A percentile compares a stretch with the other conserved stretches of the same genome.
Evolutionary conservation across 2,888 invertebrate species (phyloP).

Genomic region (Nomada flava): DNA sequence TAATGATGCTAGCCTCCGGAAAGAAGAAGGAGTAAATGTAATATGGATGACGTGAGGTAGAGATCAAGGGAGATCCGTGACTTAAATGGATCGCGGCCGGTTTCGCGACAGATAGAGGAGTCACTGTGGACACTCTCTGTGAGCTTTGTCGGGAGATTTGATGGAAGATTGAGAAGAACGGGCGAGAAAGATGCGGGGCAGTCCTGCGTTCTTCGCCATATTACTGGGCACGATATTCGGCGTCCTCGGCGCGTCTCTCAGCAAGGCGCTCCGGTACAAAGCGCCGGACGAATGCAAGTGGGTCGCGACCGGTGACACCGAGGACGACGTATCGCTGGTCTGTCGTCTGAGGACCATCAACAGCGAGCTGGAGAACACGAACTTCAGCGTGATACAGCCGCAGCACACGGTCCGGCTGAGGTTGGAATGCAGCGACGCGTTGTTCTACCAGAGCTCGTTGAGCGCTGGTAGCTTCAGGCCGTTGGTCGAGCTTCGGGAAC

Average conservation of each 20-base stretch:
- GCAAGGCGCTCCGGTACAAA: constrained; percentile 89
- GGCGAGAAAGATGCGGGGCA: constrained; percentile 83
- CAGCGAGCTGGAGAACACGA: constrained; percentile 92
- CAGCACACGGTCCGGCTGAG: constrained; percentile 91
- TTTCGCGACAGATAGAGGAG: constrained; percentile 53
- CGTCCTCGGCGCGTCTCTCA: constrained; percentile 86
- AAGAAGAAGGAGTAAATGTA: constrained; percentile 26
- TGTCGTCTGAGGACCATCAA: constrained; percentile 91
- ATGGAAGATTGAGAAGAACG: constrained; percentile 65
- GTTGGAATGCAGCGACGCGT: constrained; percentile 92
- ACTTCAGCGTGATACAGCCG: constrained; percentile 93
- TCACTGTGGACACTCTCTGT: neutral
- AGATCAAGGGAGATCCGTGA: constrained; percentile 36
- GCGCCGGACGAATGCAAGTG: constrained; percentile 93
- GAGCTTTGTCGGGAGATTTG: constrained; percentile 48
- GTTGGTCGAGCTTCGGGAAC: constrained; percentile 90
- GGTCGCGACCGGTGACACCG: constrained; percentile 89
- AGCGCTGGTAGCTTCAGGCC: constrained; percentile 91
- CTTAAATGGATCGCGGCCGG: constrained; percentile 69
- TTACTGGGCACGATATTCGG: constrained; percentile 87
- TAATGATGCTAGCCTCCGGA: constrained; percentile 23
- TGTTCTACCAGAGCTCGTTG: constrained; percentile 92
- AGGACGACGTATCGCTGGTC: constrained; percentile 89
- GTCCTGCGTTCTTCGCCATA: constrained; percentile 86
- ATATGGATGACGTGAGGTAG: constrained; percentile 66